Conservation (phyloP, 2,888 invertebrate genomes). For the Cosmorhoe ocellata region DNA sequence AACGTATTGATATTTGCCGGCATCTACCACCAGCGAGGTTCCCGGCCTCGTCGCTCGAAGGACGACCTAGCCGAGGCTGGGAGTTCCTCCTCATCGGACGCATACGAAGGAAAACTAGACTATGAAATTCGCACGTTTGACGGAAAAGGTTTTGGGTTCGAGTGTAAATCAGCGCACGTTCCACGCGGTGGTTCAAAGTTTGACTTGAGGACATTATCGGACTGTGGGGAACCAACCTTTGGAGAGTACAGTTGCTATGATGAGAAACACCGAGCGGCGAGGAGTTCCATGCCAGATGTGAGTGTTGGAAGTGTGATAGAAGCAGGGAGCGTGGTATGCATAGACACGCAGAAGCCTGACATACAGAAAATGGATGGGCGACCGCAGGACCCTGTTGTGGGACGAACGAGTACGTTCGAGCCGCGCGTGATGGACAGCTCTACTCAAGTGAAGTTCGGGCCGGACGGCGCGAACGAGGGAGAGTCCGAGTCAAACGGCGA, state of each 20-base stretch:
- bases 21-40: constrained; percentile 92
- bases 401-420: constrained; percentile 76
- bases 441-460: constrained; percentile 78
- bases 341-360: constrained; percentile 78
- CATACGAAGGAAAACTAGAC: constrained; percentile 82
- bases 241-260: constrained; percentile 87
- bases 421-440: constrained; percentile 77
- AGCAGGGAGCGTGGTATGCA: constrained; percentile 77
- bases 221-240: constrained; percentile 79
- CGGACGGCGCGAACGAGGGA: constrained; percentile 65
- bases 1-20: constrained; percentile 94
- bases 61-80: constrained; percentile 89
- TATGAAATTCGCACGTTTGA: constrained; percentile 79
- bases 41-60: constrained; percentile 87
- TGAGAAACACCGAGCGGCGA: constrained; percentile 82
- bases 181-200: constrained; percentile 75
- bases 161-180: constrained; percentile 81
- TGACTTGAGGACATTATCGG: constrained; percentile 77
- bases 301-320: constrained; percentile 85
- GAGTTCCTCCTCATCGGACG: constrained; percentile 86
- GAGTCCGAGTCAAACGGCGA: constrained; percentile 69
- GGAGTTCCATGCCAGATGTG: constrained; percentile 83
- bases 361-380: constrained; percentile 75
- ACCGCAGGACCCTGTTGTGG: constrained; percentile 56
- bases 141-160: constrained; percentile 80